These are phyloP conservation scores for Aleiodes leptofemur DNA, from an alignment of 2,888 invertebrate genomes.

Conservation along the genomic window DNA sequence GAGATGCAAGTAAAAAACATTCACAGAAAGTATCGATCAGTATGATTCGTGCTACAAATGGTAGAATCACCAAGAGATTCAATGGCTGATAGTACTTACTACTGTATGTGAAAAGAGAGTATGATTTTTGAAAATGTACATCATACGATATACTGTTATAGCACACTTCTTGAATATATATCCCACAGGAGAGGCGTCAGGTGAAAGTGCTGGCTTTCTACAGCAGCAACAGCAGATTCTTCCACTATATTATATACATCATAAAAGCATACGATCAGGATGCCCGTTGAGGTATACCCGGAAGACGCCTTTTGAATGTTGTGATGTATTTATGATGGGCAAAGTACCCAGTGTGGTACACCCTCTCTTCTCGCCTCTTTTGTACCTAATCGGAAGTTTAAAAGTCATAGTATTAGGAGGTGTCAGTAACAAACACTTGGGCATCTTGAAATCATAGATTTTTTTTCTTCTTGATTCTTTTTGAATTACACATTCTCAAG, in stretches of 20 bases:
- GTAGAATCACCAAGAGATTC: too few relatives aligned
- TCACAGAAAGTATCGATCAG: neutral
- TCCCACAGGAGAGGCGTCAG: conserved; percentile 53
- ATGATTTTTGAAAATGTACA: conserved; percentile 2
- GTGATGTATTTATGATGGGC: conserved; percentile 45
- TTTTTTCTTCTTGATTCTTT: neutral
- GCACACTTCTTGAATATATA: conserved; percentile 42
- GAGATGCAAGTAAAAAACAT: neutral
- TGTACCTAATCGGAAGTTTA: conserved; percentile 24
- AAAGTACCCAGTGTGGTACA: conserved; percentile 20
- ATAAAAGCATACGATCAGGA: conserved; percentile 23
- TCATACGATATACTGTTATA: conserved; percentile 32
- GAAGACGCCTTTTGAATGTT: conserved; percentile 39
- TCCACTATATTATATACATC: conserved; percentile 16
- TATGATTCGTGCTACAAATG: too few relatives aligned
- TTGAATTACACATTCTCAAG: conserved; percentile 30
- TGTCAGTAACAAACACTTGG: neutral
- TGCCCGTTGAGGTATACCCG: conserved; percentile 42
- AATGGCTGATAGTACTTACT: neutral
- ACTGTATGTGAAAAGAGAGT: conserved; percentile 12
- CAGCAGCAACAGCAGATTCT: conserved; percentile 56
- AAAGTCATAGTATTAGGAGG: neutral
- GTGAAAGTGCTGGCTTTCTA: conserved; percentile 68
- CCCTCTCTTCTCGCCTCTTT: neutral
- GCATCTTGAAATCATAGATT: conserved; percentile 6